These are phyloP conservation scores for Drosophila mettleri DNA, from an alignment of 2,888 invertebrate genomes.

Conservation along the genomic window DNA sequence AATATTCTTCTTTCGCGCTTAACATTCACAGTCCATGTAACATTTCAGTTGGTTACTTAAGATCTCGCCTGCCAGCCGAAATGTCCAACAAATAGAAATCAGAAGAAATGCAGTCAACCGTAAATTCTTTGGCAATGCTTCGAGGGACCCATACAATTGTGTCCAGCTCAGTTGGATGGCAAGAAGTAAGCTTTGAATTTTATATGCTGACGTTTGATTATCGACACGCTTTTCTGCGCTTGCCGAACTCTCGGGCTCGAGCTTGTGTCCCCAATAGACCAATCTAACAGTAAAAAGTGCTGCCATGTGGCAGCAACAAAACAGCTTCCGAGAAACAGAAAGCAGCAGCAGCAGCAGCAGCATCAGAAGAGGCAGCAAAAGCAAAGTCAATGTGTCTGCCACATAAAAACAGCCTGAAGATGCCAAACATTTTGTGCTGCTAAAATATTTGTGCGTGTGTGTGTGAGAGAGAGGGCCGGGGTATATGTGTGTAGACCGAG, in stretches of 20 bases:
- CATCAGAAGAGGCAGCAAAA: slow-evolving; percentile 9
- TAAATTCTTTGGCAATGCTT: slow-evolving; percentile 32
- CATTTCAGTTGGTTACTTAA: slow-evolving; percentile 17
- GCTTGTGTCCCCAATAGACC: slow-evolving; percentile 19
- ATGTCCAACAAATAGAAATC: slow-evolving; percentile 37
- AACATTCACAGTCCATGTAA: slow-evolving; percentile 3
- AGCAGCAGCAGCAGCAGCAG: neutral
- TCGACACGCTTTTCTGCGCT: slow-evolving; percentile 69
- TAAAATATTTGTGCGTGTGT: slow-evolving; percentile 44
- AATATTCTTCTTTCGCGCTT: neutral
- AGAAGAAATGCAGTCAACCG: slow-evolving; percentile 29
- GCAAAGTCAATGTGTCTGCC: slow-evolving; percentile 46
- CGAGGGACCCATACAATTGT: slow-evolving; percentile 22
- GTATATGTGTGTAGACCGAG: neutral
- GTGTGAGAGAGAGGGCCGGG: neutral
- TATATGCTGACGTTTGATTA: slow-evolving; percentile 78
- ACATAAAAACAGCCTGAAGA: slow-evolving; percentile 63
- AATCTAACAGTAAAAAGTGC: slow-evolving; percentile 31
- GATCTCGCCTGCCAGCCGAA: slow-evolving; percentile 24
- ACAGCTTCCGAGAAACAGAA: slow-evolving; percentile 35
- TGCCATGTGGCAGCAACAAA: slow-evolving; percentile 38
- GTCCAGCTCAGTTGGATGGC: slow-evolving; percentile 45
- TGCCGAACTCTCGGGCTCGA: slow-evolving; percentile 9
- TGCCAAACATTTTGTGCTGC: slow-evolving; percentile 73
- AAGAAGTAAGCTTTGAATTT: slow-evolving; percentile 68